Evolutionary conservation across 2,888 invertebrate species (phyloP).

Genomic region (Dicyrtomina minuta): DNA sequence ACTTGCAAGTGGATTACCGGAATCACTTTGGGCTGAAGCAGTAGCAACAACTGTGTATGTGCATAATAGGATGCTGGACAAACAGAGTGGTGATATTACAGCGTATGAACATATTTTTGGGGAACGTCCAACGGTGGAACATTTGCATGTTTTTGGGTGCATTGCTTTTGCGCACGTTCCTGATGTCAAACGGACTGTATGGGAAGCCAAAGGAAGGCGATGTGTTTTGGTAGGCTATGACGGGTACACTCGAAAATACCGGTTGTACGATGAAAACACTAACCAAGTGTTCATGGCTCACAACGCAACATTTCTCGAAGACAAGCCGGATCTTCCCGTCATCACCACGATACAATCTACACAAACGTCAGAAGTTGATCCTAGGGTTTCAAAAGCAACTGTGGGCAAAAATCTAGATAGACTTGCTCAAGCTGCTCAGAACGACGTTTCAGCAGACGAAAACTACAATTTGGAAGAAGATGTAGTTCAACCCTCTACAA

Average conservation of each 20-base stretch:
- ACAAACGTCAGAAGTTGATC: no score
- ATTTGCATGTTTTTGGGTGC: constrained; percentile 50
- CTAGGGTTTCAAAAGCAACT: no score
- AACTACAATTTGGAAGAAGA: no score
- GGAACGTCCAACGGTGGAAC: constrained; percentile 46
- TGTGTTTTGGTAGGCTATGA: no score
- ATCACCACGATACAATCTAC: no score
- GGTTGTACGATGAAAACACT: not conserved
- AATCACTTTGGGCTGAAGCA: constrained; percentile 56
- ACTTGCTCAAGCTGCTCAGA: no score
- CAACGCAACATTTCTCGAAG: constrained; percentile 30
- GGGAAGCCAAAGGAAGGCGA: no score
- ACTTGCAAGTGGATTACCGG: constrained; percentile 49
- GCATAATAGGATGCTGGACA: constrained; percentile 49
- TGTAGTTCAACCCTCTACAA: no score
- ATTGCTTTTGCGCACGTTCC: no score
- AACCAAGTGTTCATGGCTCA: not conserved
- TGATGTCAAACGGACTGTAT: no score
- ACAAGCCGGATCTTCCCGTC: not conserved
- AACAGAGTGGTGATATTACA: constrained; percentile 39
- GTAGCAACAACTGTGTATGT: constrained; percentile 55
- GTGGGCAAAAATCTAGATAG: no score
- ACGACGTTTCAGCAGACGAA: no score
- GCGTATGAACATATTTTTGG: constrained; percentile 51
- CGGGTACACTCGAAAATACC: constrained; percentile 16